These are phyloP conservation scores for Hylyphantes graminicola DNA, from an alignment of 1,140 invertebrate species.

Conservation along the genomic window DNA sequence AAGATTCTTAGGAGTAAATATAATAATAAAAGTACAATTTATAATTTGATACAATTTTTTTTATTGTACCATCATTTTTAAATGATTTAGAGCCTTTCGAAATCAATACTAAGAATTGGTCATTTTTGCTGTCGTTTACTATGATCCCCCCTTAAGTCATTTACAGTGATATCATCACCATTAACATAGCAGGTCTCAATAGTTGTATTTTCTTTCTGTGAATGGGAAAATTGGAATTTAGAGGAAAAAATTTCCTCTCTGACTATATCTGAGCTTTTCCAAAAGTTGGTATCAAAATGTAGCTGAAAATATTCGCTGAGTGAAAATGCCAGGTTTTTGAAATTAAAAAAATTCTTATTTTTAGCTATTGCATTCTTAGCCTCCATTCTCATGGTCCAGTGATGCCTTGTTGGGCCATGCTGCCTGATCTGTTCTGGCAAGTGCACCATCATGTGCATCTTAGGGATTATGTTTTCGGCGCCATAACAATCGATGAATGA, in stretches of 20 bases:
- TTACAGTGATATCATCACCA: constrained; percentile 13
- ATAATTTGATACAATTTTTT: too few species aligned
- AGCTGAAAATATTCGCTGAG: constrained; percentile 10
- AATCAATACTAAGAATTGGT: too few species aligned
- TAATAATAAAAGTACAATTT: too few species aligned
- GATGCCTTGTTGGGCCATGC: not conserved
- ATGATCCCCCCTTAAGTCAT: too few species aligned
- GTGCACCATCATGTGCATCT: constrained; percentile 11
- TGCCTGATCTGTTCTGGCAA: constrained; percentile 14
- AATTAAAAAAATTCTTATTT: constrained; percentile 19
- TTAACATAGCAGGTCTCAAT: not conserved
- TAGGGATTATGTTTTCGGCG: constrained; percentile 4
- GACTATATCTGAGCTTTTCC: not conserved
- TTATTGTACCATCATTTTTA: too few species aligned
- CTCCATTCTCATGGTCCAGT: constrained; percentile 12
- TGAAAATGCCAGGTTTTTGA: constrained; percentile 8
- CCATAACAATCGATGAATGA: constrained; percentile 12
- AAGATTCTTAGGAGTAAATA: too few species aligned
- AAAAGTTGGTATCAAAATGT: constrained; percentile 6
- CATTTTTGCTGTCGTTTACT: too few species aligned
- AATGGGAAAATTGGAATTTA: not conserved
- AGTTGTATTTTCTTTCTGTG: not conserved
- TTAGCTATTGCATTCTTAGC: constrained; percentile 3
- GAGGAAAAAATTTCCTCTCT: not conserved
- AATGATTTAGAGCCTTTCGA: too few species aligned